These are phyloP conservation scores for Eudasyphora cyanicolor DNA, from an alignment of 2,888 invertebrate species.

Conservation along the genomic window DNA sequence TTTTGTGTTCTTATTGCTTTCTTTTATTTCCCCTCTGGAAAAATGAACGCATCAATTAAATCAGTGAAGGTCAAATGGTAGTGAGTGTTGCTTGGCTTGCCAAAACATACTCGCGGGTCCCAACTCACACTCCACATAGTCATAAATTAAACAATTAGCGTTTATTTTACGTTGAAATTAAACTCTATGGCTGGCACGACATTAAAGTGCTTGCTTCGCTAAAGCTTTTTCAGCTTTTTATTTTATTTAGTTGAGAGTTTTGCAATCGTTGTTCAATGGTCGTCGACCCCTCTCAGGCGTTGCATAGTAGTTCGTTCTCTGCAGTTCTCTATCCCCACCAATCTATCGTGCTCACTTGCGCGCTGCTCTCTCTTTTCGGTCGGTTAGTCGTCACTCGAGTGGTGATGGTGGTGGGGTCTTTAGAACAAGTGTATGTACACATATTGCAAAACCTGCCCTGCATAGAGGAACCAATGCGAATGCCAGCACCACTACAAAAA, in stretches of 20 bases:
- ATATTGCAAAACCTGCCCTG: slow-evolving; percentile 26
- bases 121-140: slow-evolving; percentile 1
- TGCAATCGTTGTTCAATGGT: slow-evolving; percentile 53
- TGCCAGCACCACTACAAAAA: neutral
- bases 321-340: neutral
- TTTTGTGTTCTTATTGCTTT: neutral
- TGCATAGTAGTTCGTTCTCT: slow-evolving; percentile 3
- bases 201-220: neutral
- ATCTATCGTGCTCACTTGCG: neutral
- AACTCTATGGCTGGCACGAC: slow-evolving; percentile 4
- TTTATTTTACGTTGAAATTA: slow-evolving; percentile 23
- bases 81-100: neutral
- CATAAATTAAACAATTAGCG: slow-evolving; percentile 26
- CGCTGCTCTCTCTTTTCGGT: slow-evolving; percentile 3
- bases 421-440: slow-evolving; percentile 30
- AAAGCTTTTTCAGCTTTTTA: slow-evolving; percentile 23
- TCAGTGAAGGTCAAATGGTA: slow-evolving; percentile 21
- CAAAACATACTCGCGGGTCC: neutral
- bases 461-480: slow-evolving; percentile 7
- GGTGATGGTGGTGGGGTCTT: neutral
- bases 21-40: neutral
- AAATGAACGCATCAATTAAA: neutral
- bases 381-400: slow-evolving; percentile 1
- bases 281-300: slow-evolving; percentile 47
- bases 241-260: slow-evolving; percentile 40